Evolutionary conservation across 1,140 invertebrate genomes (phyloP).

Genomic region (Pogonognathellus flavescens): DNA sequence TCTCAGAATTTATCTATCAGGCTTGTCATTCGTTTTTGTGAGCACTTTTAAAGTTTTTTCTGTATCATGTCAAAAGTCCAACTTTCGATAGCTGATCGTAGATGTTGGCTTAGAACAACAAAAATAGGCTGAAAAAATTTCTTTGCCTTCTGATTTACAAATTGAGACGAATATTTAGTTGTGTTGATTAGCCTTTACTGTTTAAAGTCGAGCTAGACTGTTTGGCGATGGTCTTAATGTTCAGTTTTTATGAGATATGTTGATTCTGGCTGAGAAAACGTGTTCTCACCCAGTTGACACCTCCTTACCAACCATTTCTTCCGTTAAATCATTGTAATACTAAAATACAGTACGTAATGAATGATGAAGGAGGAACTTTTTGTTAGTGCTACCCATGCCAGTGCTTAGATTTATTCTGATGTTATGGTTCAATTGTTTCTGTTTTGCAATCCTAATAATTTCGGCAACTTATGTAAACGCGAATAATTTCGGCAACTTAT

Average conservation of each 20-base stretch:
- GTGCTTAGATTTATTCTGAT: too few species aligned
- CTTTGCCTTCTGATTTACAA: not conserved
- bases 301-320: too few species aligned
- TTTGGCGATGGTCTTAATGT: not conserved
- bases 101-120: not conserved
- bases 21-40: not conserved
- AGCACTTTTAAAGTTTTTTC: not conserved
- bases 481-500: too few species aligned
- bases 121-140: not conserved
- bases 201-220: constrained; percentile 32
- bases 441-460: too few species aligned
- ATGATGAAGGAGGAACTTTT: too few species aligned
- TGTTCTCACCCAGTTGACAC: too few species aligned
- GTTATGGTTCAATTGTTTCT: too few species aligned
- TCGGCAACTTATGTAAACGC: too few species aligned
- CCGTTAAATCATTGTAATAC: too few species aligned
- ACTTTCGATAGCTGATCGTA: not conserved
- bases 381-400: too few species aligned
- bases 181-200: not conserved
- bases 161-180: not conserved
- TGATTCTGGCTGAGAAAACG: too few species aligned
- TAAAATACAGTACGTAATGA: too few species aligned
- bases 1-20: not conserved
- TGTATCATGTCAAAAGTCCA: constrained; percentile 29
- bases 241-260: not conserved